Conservation (phyloP, 2,888 invertebrate genomes). For the Pyralis farinalis region DNA sequence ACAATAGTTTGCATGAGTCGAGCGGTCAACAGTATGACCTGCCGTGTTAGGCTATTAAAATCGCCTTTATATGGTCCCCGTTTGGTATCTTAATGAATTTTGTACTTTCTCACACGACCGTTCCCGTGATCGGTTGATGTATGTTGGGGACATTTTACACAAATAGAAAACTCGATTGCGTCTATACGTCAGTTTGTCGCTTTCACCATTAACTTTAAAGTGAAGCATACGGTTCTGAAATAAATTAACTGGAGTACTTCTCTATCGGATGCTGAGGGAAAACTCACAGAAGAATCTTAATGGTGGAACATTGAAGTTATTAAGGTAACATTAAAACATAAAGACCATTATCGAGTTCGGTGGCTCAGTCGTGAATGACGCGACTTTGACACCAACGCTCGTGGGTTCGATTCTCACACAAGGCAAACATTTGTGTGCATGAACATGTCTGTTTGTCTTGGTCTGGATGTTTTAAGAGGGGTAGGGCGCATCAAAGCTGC, state of each 20-base stretch:
- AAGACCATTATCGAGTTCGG: no score
- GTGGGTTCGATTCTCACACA: no score
- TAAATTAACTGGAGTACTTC: neutral
- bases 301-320: no score
- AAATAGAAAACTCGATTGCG: constrained; percentile 7
- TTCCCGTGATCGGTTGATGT: neutral
- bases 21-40: constrained; percentile 31
- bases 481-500: no score
- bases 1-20: constrained; percentile 44
- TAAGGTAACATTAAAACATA: no score
- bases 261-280: no score
- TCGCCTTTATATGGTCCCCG: constrained; percentile 16
- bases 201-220: constrained; percentile 1
- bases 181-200: neutral
- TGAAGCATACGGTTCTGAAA: neutral
- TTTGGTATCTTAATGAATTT: constrained; percentile 7
- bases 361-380: no score
- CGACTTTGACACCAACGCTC: no score
- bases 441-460: no score
- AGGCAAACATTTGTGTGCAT: no score
- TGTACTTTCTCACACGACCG: constrained; percentile 7
- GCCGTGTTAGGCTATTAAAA: constrained; percentile 16
- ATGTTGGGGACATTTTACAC: constrained; percentile 3
- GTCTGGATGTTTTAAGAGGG: no score
- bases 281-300: no score